Conservation (phyloP, 1,140 invertebrate species). For the Trachymyrmex septentrionalis region DNA sequence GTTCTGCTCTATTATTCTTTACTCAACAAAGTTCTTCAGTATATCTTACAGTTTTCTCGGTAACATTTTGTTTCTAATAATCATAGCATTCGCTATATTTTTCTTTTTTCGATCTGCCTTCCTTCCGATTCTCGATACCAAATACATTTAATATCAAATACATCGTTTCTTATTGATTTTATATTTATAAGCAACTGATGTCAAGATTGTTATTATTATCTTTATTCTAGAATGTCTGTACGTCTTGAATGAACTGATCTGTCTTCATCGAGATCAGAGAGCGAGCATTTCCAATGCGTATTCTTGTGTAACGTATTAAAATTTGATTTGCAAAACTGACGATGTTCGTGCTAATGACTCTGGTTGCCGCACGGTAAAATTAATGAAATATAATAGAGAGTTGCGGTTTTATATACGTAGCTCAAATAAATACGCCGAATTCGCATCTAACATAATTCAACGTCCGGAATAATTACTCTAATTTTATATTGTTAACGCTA, state of each 20-base stretch:
- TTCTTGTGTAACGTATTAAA: background rate
- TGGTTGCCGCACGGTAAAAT: background rate
- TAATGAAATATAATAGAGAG: constrained; percentile 37
- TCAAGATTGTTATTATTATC: background rate
- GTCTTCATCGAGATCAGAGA: constrained; percentile 25
- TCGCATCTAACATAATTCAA: background rate
- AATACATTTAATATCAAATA: background rate
- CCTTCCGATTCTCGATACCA: background rate
- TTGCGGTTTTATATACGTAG: background rate
- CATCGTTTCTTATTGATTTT: background rate
- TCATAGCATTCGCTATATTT: background rate
- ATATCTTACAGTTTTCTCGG: constrained; percentile 10
- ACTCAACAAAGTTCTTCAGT: constrained; percentile 10
- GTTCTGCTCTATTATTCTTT: constrained; percentile 28
- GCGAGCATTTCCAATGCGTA: background rate
- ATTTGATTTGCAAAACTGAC: constrained; percentile 5
- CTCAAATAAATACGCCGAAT: background rate
- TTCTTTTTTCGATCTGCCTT: background rate
- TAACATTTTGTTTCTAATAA: constrained; percentile 21
- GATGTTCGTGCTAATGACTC: background rate
- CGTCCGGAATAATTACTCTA: constrained; percentile 16
- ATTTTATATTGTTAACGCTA: constrained; percentile 6
- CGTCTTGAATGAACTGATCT: background rate
- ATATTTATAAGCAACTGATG: background rate
- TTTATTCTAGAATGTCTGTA: background rate